Conservation (phyloP, 2,113 vertebrate genomes). For the Cathartes aura region DNA sequence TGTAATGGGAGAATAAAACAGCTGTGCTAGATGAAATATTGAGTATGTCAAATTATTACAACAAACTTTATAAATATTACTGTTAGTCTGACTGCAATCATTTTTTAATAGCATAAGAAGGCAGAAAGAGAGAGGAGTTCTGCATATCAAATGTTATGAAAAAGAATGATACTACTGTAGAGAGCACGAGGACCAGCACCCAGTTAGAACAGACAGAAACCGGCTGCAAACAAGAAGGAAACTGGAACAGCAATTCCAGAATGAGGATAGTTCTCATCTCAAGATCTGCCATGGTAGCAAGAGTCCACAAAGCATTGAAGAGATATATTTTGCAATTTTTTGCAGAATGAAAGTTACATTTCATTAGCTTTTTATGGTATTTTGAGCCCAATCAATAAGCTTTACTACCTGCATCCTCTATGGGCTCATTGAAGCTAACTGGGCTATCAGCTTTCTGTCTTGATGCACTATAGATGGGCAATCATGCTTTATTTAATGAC, state of each 20-base stretch:
- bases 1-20: neutral
- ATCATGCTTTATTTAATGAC: constrained; percentile 20
- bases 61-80: constrained; percentile 8
- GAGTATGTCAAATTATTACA: constrained; percentile 19
- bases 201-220: neutral
- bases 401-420: neutral
- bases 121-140: neutral
- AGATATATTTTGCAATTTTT: neutral
- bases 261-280: neutral
- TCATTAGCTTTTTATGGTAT: constrained; percentile 30
- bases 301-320: neutral
- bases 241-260: neutral
- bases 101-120: neutral
- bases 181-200: neutral
- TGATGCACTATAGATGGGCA: constrained; percentile 8
- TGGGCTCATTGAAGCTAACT: constrained; percentile 20
- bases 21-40: constrained; percentile 11
- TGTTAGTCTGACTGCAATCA: neutral
- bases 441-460: neutral
- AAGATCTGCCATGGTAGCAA: neutral
- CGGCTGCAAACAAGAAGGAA: neutral
- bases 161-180: neutral
- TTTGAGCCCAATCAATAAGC: constrained; percentile 38
- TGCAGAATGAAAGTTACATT: constrained; percentile 9
- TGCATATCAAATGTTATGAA: neutral